Evolutionary conservation across 2,888 invertebrate genomes (phyloP), one percentile per base, ranked within the genome.

Genomic region (Lasioglossum malachurum): DNA sequence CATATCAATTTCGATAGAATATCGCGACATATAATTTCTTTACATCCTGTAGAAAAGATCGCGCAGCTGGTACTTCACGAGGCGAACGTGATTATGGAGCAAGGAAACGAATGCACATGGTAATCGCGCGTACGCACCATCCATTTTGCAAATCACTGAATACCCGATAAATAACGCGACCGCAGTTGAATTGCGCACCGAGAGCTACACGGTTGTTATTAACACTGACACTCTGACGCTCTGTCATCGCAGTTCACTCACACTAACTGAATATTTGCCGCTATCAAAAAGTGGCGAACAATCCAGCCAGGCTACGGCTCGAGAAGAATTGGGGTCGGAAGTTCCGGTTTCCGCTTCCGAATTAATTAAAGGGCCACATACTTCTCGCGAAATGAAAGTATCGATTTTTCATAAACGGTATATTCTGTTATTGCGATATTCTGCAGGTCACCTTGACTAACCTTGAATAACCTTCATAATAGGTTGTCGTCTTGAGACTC

Each of bases 211-310:
- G 8, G 27, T 67, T 46, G 60, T 74, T 80, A 78, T 74, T 78
- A 84, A 82, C 77, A 57, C 38, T 12, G 35, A 67, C 67, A 35
- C 67, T 19, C 27, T 14, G 46, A 27, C 44, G 35, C 69, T 1
- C 31, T 41, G 41, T 75, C 67, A 16, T 53, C 16, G n/a, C 83
- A 74, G 74, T 84, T 82, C 74, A 82, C 77, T 73, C n/a, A 64
- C 49, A 27, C 27, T 60, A 77, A 75, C 57, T 23, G 35, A 44
- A 74, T 46, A 27, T 46, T 57, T 14, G 16, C 46, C 4, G 27
- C n/a, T 44, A 41, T 44, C n/a, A 7, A 78, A 84, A 82, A 44
- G 27, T 16, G n/a, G n/a, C 19, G 19, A 69, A 69, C 64, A 1
- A 7, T 2, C 10, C 23, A 35, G 19, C 35, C 23, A 71, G 23